phyloP scores from a whole-genome alignment of 2,888 invertebrate species.

The Leuctra nigra region DNA sequence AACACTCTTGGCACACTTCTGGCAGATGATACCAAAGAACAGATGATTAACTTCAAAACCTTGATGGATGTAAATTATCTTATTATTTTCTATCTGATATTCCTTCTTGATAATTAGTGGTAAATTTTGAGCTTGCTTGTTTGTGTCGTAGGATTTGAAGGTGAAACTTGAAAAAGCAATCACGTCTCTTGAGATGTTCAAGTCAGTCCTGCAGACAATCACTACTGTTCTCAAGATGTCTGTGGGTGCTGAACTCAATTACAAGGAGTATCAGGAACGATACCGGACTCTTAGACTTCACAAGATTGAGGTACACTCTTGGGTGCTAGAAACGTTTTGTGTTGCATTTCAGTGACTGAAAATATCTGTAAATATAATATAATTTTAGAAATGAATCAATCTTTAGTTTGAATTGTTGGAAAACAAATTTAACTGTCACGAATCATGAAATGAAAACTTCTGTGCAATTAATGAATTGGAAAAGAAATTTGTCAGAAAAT shows the following conservation, averaged over 20 bases:
- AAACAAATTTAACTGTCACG: too few relatives aligned
- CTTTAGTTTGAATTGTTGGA: too few relatives aligned
- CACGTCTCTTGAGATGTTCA: slow-evolving; percentile 72
- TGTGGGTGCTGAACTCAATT: slow-evolving; percentile 69
- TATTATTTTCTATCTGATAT: not conserved
- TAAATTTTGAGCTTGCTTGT: slow-evolving; percentile 21
- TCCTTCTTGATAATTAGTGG: not conserved
- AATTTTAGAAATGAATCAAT: too few relatives aligned
- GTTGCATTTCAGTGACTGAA: too few relatives aligned
- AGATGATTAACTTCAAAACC: slow-evolving; percentile 60
- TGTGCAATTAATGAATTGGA: too few relatives aligned
- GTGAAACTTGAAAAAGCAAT: slow-evolving; percentile 67
- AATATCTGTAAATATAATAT: too few relatives aligned
- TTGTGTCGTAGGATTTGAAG: slow-evolving; percentile 44
- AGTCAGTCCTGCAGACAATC: slow-evolving; percentile 78
- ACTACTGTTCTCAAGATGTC: slow-evolving; percentile 65
- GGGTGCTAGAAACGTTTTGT: not conserved
- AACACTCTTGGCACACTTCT: slow-evolving; percentile 62
- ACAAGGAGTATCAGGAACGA: slow-evolving; percentile 52
- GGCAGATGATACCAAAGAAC: slow-evolving; percentile 55
- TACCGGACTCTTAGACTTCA: slow-evolving; percentile 70
- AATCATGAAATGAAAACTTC: too few relatives aligned
- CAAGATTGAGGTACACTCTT: slow-evolving; percentile 50
- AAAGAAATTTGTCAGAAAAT: too few relatives aligned
- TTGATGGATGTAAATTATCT: slow-evolving; percentile 55